phyloP scores from a whole-genome alignment of 2,888 invertebrate genomes.

The Callinectes sapidus region DNA sequence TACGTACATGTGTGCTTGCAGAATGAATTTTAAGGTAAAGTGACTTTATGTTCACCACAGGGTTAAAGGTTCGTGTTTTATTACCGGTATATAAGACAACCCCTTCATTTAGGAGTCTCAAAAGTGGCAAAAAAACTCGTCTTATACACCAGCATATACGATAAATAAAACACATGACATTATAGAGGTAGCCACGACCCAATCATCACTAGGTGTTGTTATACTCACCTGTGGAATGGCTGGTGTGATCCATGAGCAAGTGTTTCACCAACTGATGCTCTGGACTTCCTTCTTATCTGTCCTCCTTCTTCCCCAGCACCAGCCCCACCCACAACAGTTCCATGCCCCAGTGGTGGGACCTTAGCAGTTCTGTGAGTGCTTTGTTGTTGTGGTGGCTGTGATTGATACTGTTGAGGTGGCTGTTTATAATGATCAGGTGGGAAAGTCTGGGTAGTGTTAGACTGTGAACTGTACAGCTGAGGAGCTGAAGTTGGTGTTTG shows the following conservation, averaged over 20 bases:
- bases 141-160: no score
- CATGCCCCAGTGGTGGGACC: neutral
- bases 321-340: neutral
- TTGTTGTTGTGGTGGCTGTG: neutral
- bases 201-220: no score
- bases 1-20: no score
- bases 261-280: conserved; percentile 73
- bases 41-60: no score
- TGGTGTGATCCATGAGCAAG: conserved; percentile 73
- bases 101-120: no score
- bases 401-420: neutral
- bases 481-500: conserved; percentile 35
- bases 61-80: no score
- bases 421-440: neutral
- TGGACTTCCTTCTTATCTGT: conserved; percentile 66
- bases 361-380: neutral
- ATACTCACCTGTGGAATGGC: neutral
- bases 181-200: neutral
- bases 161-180: neutral
- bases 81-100: no score
- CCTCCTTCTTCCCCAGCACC: conserved; percentile 60
- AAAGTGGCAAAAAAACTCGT: no score
- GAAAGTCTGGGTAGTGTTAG: neutral
- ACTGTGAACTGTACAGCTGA: neutral
- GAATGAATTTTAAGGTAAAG: no score